Conservation (phyloP, 2,797 vertebrate species). For the Hapalemur alaotrensis region DNA sequence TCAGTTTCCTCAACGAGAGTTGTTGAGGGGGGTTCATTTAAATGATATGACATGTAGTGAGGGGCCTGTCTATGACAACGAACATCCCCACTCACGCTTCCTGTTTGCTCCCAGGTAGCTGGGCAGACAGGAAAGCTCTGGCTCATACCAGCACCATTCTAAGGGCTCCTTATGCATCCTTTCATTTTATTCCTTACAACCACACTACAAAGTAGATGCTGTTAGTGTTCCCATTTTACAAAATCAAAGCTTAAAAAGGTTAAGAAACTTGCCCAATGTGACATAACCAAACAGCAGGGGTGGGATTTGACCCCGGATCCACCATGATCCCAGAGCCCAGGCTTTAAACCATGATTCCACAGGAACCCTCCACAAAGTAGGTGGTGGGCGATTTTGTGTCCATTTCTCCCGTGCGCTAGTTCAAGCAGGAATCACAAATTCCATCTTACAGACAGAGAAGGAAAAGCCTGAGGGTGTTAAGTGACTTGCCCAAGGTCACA, state of each 20-base stretch:
- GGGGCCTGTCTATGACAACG: neutral
- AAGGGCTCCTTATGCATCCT: neutral
- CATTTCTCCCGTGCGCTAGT: neutral
- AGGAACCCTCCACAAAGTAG: neutral
- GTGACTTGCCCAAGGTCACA: neutral
- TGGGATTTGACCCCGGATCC: neutral
- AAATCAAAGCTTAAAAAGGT: neutral
- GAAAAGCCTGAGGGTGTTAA: neutral
- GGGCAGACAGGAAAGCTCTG: neutral
- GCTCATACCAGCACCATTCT: neutral
- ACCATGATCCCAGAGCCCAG: neutral
- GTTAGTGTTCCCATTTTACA: neutral
- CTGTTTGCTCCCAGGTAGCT: neutral
- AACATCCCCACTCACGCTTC: fast-evolving
- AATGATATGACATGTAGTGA: fast-evolving
- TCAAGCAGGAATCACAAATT: neutral
- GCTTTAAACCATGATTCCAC: neutral
- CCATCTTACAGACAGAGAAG: neutral
- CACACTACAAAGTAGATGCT: neutral
- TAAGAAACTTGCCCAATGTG: neutral
- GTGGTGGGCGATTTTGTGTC: neutral
- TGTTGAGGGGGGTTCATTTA: neutral
- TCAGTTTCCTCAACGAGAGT: neutral
- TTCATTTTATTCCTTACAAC: neutral
- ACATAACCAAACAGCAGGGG: neutral